Evolutionary conservation across 2,797 vertebrate species (phyloP).

Genomic region (Galago senegalensis): DNA sequence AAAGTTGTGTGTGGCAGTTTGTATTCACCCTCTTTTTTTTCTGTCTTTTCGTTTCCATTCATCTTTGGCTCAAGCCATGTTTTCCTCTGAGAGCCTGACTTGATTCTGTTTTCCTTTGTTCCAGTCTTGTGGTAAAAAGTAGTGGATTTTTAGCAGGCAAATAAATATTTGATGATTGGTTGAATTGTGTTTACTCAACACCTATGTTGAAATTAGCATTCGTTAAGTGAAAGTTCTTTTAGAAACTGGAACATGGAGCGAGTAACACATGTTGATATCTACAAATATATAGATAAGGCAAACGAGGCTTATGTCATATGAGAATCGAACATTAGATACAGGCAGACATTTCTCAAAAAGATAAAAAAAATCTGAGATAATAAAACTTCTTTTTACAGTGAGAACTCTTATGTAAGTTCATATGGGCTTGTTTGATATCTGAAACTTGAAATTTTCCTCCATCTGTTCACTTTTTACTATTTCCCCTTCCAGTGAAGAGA

Average conservation of each 20-base stretch:
- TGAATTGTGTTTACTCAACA: background rate
- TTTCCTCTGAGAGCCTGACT: background rate
- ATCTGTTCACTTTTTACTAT: background rate
- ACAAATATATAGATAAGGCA: background rate
- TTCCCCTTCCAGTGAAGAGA: background rate
- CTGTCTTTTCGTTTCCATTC: background rate
- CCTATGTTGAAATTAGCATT: background rate
- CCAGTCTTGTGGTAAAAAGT: background rate
- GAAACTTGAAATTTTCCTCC: background rate
- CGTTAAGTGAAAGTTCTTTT: background rate
- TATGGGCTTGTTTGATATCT: background rate
- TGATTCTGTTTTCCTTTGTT: background rate
- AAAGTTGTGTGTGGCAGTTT: background rate
- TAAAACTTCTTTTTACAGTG: background rate
- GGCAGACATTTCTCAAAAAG: background rate
- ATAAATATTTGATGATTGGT: background rate
- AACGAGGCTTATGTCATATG: background rate
- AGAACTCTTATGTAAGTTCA: background rate
- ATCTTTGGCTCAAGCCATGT: fast-evolving
- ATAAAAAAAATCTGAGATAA: background rate
- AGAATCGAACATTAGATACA: background rate
- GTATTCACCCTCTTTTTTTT: background rate
- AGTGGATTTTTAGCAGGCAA: background rate
- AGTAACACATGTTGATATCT: background rate
- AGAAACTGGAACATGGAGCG: background rate